Conservation (phyloP, 2,113 vertebrate genomes). For the Microcebus murinus region DNA sequence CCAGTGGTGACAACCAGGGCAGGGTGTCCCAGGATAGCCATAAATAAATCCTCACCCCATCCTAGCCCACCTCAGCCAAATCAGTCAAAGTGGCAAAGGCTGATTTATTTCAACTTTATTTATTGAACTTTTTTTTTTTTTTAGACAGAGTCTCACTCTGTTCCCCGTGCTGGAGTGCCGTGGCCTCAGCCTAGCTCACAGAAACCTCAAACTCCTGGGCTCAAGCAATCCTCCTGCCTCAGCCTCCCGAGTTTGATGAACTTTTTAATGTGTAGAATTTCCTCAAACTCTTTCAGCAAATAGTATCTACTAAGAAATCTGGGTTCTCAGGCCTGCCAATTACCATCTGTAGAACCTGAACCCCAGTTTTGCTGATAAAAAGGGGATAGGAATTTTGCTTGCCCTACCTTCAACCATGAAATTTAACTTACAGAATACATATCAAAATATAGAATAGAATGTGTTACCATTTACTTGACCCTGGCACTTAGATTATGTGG, state of each 20-base stretch:
- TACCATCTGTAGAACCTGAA: background rate
- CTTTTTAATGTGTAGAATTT: background rate
- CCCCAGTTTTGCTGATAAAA: background rate
- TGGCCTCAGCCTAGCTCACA: too few relatives aligned
- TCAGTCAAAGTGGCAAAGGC: background rate
- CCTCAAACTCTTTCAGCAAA: conserved; percentile 16
- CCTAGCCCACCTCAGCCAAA: background rate
- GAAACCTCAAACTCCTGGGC: too few relatives aligned
- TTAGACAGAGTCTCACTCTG: too few relatives aligned
- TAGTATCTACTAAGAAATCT: background rate
- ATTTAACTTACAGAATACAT: background rate
- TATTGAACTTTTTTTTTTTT: background rate
- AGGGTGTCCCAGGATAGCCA: background rate
- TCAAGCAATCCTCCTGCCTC: too few relatives aligned
- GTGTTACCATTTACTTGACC: background rate
- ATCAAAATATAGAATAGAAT: background rate
- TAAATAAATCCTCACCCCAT: background rate
- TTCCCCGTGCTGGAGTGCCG: too few relatives aligned
- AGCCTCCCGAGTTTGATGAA: background rate
- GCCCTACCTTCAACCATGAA: background rate
- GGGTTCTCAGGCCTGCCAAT: background rate
- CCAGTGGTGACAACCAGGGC: background rate
- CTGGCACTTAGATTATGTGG: background rate
- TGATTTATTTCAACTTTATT: background rate
- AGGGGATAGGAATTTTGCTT: background rate